These are phyloP conservation scores for Lepeophtheirus salmonis DNA, from an alignment of 1,140 invertebrate species.

Conservation along the genomic window DNA sequence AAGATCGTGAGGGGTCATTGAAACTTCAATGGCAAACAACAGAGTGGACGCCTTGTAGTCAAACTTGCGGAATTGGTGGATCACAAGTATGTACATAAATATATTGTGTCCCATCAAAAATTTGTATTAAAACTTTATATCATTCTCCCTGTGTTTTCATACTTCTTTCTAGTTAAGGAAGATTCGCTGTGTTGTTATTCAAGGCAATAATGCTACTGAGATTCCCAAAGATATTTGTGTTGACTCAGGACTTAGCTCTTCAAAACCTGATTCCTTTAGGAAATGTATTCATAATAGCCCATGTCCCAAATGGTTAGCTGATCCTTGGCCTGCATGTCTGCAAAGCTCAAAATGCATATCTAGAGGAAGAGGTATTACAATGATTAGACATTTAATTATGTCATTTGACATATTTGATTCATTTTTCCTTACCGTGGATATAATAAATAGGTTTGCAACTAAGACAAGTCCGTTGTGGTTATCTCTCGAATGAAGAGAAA, in stretches of 20 bases:
- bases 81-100: slow-evolving; percentile 31
- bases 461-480: slow-evolving; percentile 20
- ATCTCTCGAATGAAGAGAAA: slow-evolving; percentile 20
- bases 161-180: slow-evolving; percentile 52
- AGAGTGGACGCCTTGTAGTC: slow-evolving; percentile 66
- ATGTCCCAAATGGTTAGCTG: slow-evolving; percentile 4
- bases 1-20: slow-evolving; percentile 23
- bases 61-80: slow-evolving; percentile 59
- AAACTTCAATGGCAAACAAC: slow-evolving; percentile 58
- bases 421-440: background rate
- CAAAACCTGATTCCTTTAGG: background rate
- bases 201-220: background rate
- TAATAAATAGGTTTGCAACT: background rate
- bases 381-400: background rate
- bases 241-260: background rate
- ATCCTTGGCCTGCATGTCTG: background rate
- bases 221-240: slow-evolving; percentile 4
- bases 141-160: slow-evolving; percentile 33
- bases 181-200: slow-evolving; percentile 44
- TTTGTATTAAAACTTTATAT: slow-evolving; percentile 5
- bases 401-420: background rate
- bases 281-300: background rate
- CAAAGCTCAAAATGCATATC: slow-evolving; percentile 5
- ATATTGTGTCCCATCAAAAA: slow-evolving; percentile 1
- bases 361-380: background rate